Percentiles rank a stretch among this genome's conserved stretches.
These are phyloP conservation scores for Himalopsyche tibetana DNA, from an alignment of 2,888 invertebrate genomes.

Conservation along the genomic window DNA sequence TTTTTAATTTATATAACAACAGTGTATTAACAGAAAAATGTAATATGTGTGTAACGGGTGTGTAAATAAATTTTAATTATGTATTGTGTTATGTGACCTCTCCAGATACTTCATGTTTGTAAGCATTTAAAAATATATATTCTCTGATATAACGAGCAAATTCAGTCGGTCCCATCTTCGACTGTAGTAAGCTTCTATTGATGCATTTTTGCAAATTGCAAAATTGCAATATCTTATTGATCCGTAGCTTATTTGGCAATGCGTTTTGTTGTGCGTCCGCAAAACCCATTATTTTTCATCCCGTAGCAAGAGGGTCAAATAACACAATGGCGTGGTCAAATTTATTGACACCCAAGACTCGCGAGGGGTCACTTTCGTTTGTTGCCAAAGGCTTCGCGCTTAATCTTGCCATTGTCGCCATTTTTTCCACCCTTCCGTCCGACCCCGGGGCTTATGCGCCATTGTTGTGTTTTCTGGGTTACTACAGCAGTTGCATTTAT, in stretches of 20 bases:
- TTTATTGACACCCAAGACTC: conserved; percentile 78
- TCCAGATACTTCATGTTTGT: too few relatives aligned
- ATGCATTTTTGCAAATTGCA: background rate
- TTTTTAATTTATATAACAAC: too few relatives aligned
- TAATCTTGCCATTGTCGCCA: conserved; percentile 79
- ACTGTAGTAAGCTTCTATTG: too few relatives aligned
- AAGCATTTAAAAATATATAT: too few relatives aligned
- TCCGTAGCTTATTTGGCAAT: background rate
- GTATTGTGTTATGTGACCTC: too few relatives aligned
- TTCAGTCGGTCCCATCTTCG: too few relatives aligned
- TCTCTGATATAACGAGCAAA: too few relatives aligned
- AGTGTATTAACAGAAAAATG: too few relatives aligned
- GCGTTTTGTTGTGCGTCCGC: background rate
- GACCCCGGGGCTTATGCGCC: conserved; percentile 15
- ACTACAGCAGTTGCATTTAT: background rate
- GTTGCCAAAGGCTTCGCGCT: conserved; percentile 78
- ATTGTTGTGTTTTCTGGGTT: conserved; percentile 49
- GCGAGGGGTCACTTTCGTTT: conserved; percentile 78
- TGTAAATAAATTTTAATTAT: too few relatives aligned
- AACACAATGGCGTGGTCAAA: conserved; percentile 76
- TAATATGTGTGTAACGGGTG: too few relatives aligned
- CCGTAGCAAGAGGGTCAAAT: conserved; percentile 71
- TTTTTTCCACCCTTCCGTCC: conserved; percentile 68
- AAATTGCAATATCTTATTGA: background rate
- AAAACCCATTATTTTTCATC: conserved; percentile 18